Evolutionary conservation across 2,888 invertebrate genomes (phyloP).

Genomic region (Hydriomena furcata): DNA sequence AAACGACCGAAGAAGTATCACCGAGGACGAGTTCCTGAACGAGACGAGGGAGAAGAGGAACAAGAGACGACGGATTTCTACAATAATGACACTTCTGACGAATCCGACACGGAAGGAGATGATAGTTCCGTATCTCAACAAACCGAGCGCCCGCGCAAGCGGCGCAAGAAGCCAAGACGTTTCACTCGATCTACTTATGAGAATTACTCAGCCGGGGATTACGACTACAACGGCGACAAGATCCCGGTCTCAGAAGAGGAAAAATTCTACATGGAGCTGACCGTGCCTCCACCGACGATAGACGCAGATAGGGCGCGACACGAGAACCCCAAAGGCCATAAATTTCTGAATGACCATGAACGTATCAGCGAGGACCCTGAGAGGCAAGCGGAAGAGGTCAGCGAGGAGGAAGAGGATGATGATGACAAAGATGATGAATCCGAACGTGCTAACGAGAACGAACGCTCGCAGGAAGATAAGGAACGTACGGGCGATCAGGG

Average conservation of each 20-base stretch:
- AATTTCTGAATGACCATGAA: slow-evolving; percentile 65
- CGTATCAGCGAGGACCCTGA: slow-evolving; percentile 59
- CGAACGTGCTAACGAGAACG: slow-evolving; percentile 43
- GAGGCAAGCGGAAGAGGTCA: slow-evolving; percentile 31
- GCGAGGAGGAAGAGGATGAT: slow-evolving; percentile 22
- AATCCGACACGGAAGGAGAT: slow-evolving; percentile 55
- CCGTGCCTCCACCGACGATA: slow-evolving; percentile 63
- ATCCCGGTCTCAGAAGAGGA: slow-evolving; percentile 68
- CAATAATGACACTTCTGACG: slow-evolving; percentile 26
- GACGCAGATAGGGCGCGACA: slow-evolving; percentile 63
- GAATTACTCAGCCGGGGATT: slow-evolving; percentile 57
- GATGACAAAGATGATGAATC: slow-evolving; percentile 38
- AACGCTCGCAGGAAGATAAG: slow-evolving; percentile 36
- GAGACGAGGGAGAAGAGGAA: slow-evolving; percentile 47
- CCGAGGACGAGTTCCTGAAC: slow-evolving; percentile 53
- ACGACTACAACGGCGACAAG: slow-evolving; percentile 69
- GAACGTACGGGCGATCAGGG: slow-evolving; percentile 42
- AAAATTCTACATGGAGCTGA: slow-evolving; percentile 54
- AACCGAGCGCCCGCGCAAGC: slow-evolving; percentile 60
- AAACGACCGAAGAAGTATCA: slow-evolving; percentile 73
- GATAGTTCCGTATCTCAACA: slow-evolving; percentile 50
- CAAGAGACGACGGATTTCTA: slow-evolving; percentile 26
- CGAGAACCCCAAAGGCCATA: slow-evolving; percentile 47
- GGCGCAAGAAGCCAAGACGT: slow-evolving; percentile 60
- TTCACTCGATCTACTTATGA: slow-evolving; percentile 53